Conservation (phyloP, 2,797 vertebrate genomes). For the Pampus argenteus region DNA sequence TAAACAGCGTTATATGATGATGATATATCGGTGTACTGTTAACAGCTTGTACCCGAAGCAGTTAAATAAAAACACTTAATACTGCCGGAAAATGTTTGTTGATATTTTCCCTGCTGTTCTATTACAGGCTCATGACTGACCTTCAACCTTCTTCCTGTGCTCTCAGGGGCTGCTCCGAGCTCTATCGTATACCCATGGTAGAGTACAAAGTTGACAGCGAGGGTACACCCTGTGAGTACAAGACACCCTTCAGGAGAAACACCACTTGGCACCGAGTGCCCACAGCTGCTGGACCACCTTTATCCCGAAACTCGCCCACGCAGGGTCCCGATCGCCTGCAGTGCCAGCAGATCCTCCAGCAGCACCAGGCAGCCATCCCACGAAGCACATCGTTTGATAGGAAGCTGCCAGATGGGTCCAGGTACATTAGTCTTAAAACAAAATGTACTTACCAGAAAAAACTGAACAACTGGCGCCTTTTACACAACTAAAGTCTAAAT, state of each 20-base stretch:
- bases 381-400: conserved; percentile 96
- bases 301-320: conserved; percentile 91
- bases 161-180: conserved; percentile 95
- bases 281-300: conserved; percentile 86
- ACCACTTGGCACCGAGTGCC: conserved; percentile 98
- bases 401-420: conserved; percentile 93
- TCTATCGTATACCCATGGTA: conserved; percentile 98
- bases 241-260: conserved; percentile 97
- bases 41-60: background rate
- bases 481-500: too few relatives aligned
- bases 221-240: conserved; percentile 97
- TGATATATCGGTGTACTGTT: background rate
- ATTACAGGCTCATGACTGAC: conserved; percentile 1
- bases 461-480: too few relatives aligned
- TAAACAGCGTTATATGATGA: background rate
- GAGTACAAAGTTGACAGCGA: conserved; percentile 99
- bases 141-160: conserved; percentile 20
- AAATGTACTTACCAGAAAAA: too few relatives aligned
- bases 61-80: background rate
- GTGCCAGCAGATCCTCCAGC: conserved; percentile 93
- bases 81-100: background rate
- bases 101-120: background rate
- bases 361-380: conserved; percentile 91
- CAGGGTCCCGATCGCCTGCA: conserved; percentile 91
- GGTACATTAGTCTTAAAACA: too few relatives aligned